Base-by-base conservation (phyloP, 2,113 vertebrate species). In the Erythrocercus mccallii region DNA sequence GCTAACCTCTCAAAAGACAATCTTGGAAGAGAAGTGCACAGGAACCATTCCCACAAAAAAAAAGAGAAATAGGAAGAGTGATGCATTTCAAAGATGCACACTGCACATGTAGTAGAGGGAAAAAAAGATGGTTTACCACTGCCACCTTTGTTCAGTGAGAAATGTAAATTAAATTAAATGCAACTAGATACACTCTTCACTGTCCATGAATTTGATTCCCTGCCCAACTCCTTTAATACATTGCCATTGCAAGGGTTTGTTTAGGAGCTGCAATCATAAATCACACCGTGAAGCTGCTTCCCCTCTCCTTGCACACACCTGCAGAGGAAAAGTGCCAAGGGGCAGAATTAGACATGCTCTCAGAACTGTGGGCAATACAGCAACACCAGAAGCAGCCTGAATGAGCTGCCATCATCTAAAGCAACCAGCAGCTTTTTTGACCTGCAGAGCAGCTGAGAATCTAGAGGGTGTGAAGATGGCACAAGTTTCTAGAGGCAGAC, bases 401-500 rank as follows among this genome's bases (percentile, higher is more conserved):
- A 58, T 73, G 54, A 56, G 22, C 24, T 92, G 54, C 42, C 2
- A 0, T 37, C 31, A 54, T 79, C 80, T 80, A 80, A 73, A 86
- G 28, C 71, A 90, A 71, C 20, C 68, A 38, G 71, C 27, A 68
- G 19, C 10, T 66, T 85, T 91, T 82, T 47, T 64, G 62, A 77
- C 84, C 87, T 79, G 73, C 24, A 70, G 70, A 92, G 71, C 70
- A 92, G 79, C 87, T 93, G 90, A 86, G 79, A 92, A 90, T 78
- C 85, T 73, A 88, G 79, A 69, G 48, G 68, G 60, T 74, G 56
- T 1, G 3, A 91, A 80, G 81, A 94, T 80, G 90, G 74, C 74
- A 70, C 61, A 24, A 72, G 37, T 53, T 62, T 78, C 56, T 60
- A 68, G 80, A 89, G 61, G 40, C 80, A 94, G 76, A 81, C 10